Conservation (phyloP, 2,888 invertebrate species). For the Acanthococcus lagerstroemiae region DNA sequence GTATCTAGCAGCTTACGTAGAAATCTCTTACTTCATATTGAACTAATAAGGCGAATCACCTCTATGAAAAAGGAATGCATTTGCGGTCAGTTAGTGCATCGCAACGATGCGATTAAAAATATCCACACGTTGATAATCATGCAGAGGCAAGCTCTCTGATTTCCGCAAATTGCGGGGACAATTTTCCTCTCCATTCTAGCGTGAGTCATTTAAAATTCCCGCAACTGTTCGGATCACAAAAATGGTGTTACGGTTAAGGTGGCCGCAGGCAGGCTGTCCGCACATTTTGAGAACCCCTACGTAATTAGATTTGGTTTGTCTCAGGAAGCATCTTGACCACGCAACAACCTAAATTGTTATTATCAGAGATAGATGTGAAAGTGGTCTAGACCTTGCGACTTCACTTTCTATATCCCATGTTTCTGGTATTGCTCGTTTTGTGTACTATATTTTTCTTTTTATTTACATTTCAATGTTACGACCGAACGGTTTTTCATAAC, state of each 20-base stretch:
- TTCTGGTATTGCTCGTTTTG: background rate
- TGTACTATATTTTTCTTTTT: background rate
- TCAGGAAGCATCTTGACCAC: slow-evolving; percentile 7
- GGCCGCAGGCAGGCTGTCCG: background rate
- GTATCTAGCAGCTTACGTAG: too few species aligned
- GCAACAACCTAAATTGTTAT: slow-evolving; percentile 24
- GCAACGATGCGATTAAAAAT: too few species aligned
- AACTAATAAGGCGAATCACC: too few species aligned
- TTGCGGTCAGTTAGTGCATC: too few species aligned
- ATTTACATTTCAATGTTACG: background rate
- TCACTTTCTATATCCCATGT: slow-evolving; percentile 18
- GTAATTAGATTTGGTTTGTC: slow-evolving; percentile 7
- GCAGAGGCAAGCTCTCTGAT: too few species aligned
- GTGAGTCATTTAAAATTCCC: background rate
- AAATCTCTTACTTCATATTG: too few species aligned
- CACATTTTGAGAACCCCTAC: background rate
- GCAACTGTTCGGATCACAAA: background rate
- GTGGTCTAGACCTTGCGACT: slow-evolving; percentile 25
- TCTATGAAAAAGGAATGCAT: too few species aligned
- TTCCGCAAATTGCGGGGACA: too few species aligned
- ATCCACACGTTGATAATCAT: too few species aligned
- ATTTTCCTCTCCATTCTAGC: background rate
- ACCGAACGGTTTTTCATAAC: background rate
- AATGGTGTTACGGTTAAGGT: background rate
- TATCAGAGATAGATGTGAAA: slow-evolving; percentile 22